Base-by-base conservation (phyloP, 2,888 invertebrate genomes). In the Erebia ligea region DNA sequence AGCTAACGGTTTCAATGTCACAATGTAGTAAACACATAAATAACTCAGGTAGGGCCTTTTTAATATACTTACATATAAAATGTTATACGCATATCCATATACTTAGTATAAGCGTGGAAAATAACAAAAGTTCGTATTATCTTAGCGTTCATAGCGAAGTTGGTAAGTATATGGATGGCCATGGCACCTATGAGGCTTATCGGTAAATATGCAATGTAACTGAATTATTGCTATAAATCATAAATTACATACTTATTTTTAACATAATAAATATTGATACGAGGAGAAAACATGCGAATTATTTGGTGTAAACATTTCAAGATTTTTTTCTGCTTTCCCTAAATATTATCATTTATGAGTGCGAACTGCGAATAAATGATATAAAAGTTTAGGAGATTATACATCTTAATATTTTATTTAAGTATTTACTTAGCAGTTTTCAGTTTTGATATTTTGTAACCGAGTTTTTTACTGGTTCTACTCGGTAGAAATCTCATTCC, bases 1-100 rank as follows among this genome's bases (percentile, higher is more conserved):
- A 73, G 64, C 70, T 59, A 66, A 68, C 67, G 68, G 66, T 76
- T 73, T 74, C 76, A 77, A 78, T 75, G 76, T 75, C 76, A 73
- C 63, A 69, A 66, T 45, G 58, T 73, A 75, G 69, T 75, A 68
- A 73, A 71, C 67, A 62, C 50, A 67, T 70, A 68, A 68, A 68
- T 70, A 66, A 73, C 58, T 54, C 17, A 66, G 58, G 61, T 45
- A 61, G 42, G 10, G 34, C 34, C 34, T 34, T 34, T 34, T 34
- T 34, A 34, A 34, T 34, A 34, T 34, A 34, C 34, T 34, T 34
- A 34, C 34, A 34, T 6, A 6, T 34, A 0, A 34, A 34, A 34
- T 6, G 34, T 34, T 34, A 34, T 34, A 34, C 34, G 34, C 34
- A 45, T 45, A 13, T 11, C 45, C 45, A 13, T 45, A 45, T 45